Base-by-base conservation (phyloP, 92 coral and sea anemone genomes). In the Micromussa lordhowensis region DNA sequence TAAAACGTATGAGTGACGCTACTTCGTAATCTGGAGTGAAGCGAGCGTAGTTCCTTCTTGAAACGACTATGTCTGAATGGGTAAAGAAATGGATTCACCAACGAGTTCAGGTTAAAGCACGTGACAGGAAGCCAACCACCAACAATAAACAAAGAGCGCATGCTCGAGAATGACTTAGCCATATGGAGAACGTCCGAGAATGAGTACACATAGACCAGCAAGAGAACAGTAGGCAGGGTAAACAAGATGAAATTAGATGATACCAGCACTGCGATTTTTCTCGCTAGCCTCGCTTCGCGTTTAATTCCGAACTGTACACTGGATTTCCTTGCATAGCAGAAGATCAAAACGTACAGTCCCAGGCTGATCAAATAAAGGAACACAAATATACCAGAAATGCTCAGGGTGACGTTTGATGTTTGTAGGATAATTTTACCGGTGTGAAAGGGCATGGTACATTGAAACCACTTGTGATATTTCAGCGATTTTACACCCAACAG, bases 111-210 rank as follows among this genome's bases (percentile, higher is more conserved):
- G 40, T 79, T 92, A 26, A 92, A 89, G 10, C 88, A 85, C 28
- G 95, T 92, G 61, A 90, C 95, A 10, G 95, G 95, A 35, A 92
- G 79, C 95, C 95, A 92, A 61, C 93, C 88, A 7, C 95, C 95
- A 24, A 83, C 77, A 19, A 92, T 72, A n/a, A 92, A 53, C 48
- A 92, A 87, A 16, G 89, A 87, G 28, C 89, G 93, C 72, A 90
- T 54, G 61, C 89, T 92, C 38, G 78, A n/a, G 69, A 92, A 90
- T 6, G 93, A 85, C 29, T 54, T 76, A 1, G 81, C 91, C 61
- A 84, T 86, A 68, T 59, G 80, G 6, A 86, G 86, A 40, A 86
- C 72, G 8, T 82, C 79, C 48, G 69, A 29, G 59, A 92, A 92
- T 11, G 85, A 86, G 38, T 92, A 92, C 5, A 92, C 95, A 53